phyloP scores from a whole-genome alignment of 2,888 invertebrate genomes.

The Nebria salina region DNA sequence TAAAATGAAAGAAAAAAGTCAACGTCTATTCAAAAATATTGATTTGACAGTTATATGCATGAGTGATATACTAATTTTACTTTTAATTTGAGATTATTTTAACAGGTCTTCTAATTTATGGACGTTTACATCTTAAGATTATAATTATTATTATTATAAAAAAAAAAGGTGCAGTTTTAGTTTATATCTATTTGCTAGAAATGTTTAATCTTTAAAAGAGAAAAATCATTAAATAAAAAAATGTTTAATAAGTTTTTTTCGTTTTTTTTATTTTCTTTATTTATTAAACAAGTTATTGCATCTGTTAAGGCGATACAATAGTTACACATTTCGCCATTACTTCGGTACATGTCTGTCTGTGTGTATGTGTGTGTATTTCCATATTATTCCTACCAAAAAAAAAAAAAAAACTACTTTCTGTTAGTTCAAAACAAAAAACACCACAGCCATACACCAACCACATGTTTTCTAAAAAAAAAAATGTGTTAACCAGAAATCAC shows the following conservation, averaged over 20 bases:
- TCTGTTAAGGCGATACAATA: slow-evolving; percentile 44
- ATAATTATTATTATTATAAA: slow-evolving; percentile 35
- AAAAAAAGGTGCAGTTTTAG: slow-evolving; percentile 42
- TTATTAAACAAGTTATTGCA: slow-evolving; percentile 45
- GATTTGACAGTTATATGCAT: slow-evolving; percentile 32
- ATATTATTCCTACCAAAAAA: not conserved
- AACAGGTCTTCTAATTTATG: slow-evolving; percentile 42
- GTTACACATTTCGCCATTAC: slow-evolving; percentile 28
- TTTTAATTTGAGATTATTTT: slow-evolving; percentile 47
- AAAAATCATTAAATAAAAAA: slow-evolving; percentile 42
- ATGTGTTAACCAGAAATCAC: slow-evolving; percentile 33
- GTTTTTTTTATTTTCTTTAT: slow-evolving; percentile 29
- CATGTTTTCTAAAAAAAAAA: slow-evolving; percentile 6
- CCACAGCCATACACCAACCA: slow-evolving; percentile 39
- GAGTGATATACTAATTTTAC: slow-evolving; percentile 46
- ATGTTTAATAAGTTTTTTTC: slow-evolving; percentile 40
- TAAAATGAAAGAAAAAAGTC: slow-evolving; percentile 2
- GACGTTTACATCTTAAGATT: slow-evolving; percentile 38
- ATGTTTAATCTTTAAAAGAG: slow-evolving; percentile 42
- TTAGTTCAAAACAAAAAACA: slow-evolving; percentile 34
- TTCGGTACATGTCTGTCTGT: slow-evolving; percentile 26
- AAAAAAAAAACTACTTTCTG: not conserved
- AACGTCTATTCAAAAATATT: slow-evolving; percentile 18
- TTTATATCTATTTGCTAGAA: slow-evolving; percentile 45
- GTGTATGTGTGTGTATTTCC: not conserved